Base-by-base conservation (phyloP, 2,113 vertebrate genomes). In the Sinocyclocheilus anophthalmus region DNA sequence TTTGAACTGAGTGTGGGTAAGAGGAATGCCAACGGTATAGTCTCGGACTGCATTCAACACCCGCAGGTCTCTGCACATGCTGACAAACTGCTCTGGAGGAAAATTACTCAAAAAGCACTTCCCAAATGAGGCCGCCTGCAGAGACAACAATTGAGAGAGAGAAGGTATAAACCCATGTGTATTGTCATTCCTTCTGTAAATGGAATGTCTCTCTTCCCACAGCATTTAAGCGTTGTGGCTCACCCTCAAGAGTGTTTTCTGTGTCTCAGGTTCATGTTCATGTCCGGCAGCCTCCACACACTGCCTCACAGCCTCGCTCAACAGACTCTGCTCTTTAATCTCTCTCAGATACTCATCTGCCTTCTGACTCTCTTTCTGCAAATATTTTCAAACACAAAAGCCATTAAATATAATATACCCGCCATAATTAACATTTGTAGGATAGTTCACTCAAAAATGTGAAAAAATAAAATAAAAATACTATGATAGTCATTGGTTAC, bases 311-410 rank as follows among this genome's bases (percentile, higher is more conserved):
- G 98, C 98, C 87, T 97, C 96, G 0, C 94, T 92, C 59, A 99
- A 95, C 89, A 96, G 93, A 7, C 94, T 92, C 92, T 96, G 96
- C 86, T 99, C 98, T 90, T 97, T 97, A 91, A 99, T 98, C 92
- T 99, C 98, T 84, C 97, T 93, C 85, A 99, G 93, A 91, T 99
- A 99, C 88, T 99, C 98, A 0, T 99, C 98, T 0, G 98, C 97
- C 81, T 99, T 99, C 94, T 99, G 98, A 90, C 97, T 99, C 63
- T 96, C 96, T 92, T 98, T 99, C 98, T 99, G 89, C 61, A 90
- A 11, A 87, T 18, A 53, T 11, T 20, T 70, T 39, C 18, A 73
- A 3, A 72, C 2, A 83, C 2, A 78, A 3, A 55, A 2, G 55
- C 37, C 42, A 50, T 26, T 37, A 55, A 50, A 84, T 61, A 9